phyloP scores from a whole-genome alignment of 2,888 invertebrate species.

The Subacronicta megacephala region DNA sequence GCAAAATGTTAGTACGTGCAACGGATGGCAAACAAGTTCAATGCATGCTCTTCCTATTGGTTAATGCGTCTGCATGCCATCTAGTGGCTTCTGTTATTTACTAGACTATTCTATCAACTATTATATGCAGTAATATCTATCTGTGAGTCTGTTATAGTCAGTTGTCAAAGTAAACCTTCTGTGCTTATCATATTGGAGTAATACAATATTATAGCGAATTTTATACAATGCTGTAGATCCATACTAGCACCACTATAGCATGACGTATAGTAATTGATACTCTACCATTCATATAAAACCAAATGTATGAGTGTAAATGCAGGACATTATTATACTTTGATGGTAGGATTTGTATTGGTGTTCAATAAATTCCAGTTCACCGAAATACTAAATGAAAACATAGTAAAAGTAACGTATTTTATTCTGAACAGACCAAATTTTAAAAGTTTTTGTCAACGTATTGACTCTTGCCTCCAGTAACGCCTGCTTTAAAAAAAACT shows the following conservation, averaged over 20 bases:
- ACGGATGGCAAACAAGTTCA: no score
- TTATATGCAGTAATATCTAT: no score
- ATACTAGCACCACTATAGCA: slow-evolving; percentile 73
- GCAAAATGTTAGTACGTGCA: no score
- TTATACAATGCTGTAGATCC: slow-evolving; percentile 62
- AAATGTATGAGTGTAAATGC: slow-evolving; percentile 69
- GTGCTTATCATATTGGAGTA: slow-evolving; percentile 8
- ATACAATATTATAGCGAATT: slow-evolving; percentile 56
- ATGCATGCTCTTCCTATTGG: no score
- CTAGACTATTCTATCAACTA: no score
- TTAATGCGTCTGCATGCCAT: no score
- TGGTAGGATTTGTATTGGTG: slow-evolving; percentile 30
- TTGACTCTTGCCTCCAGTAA: no score
- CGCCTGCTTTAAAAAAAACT: no score
- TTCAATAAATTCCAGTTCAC: no score
- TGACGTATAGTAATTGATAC: slow-evolving; percentile 66
- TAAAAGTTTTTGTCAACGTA: no score
- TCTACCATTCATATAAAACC: slow-evolving; percentile 36
- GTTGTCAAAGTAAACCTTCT: neutral
- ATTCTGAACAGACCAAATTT: neutral
- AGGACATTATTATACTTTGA: slow-evolving; percentile 41
- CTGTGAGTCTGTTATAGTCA: neutral
- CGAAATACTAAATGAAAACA: no score
- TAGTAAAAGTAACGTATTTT: neutral
- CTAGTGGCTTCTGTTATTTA: no score